Conservation (phyloP, 2,113 vertebrate species). For the Phoxinus phoxinus region DNA sequence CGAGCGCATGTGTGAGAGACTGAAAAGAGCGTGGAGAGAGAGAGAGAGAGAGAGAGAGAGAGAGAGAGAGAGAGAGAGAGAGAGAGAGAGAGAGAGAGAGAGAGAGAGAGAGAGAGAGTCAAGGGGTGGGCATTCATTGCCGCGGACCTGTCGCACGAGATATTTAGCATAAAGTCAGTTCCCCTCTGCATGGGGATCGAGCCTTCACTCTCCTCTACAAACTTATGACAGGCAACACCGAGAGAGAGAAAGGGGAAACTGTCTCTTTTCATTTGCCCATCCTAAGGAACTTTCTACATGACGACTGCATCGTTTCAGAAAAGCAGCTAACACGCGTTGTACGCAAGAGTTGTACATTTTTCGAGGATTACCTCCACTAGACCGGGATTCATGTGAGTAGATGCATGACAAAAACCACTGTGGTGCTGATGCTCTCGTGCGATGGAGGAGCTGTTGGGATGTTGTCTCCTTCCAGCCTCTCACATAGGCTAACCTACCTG, state of each 20-base stretch:
- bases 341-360: conserved; percentile 60
- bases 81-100: conserved; percentile 48
- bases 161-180: conserved; percentile 76
- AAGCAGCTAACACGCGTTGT: conserved; percentile 61
- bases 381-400: conserved; percentile 80
- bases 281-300: conserved; percentile 77
- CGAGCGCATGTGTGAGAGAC: background rate
- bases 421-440: conserved; percentile 2
- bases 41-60: conserved; percentile 35
- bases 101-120: conserved; percentile 49
- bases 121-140: conserved; percentile 69
- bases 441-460: background rate
- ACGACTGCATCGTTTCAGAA: conserved; percentile 72
- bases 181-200: conserved; percentile 69
- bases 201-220: conserved; percentile 67
- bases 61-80: conserved; percentile 44
- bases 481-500: background rate
- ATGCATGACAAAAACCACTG: conserved; percentile 9
- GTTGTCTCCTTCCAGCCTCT: background rate
- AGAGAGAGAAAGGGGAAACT: conserved; percentile 56
- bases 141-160: conserved; percentile 75
- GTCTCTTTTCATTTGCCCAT: conserved; percentile 59
- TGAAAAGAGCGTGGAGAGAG: background rate
- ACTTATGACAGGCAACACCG: conserved; percentile 73
- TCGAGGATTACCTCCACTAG: conserved; percentile 79